Conservation (phyloP, 2,888 invertebrate species). For the Augiades crinisus region DNA sequence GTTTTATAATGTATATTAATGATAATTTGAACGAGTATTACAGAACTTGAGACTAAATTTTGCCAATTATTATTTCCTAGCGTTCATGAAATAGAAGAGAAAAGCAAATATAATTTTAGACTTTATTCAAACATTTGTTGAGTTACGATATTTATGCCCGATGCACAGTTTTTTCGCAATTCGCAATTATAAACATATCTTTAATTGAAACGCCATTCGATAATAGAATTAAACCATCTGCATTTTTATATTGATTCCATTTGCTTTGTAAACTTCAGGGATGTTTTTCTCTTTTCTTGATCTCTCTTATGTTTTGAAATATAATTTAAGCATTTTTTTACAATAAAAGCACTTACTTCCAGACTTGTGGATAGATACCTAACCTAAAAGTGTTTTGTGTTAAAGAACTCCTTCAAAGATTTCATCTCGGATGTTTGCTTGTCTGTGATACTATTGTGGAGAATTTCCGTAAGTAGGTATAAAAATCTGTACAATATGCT, state of each 20-base stretch:
- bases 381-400: too few species aligned
- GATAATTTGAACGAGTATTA: neutral
- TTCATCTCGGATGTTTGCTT: too few species aligned
- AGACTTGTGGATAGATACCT: too few species aligned
- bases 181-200: neutral
- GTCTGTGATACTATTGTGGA: too few species aligned
- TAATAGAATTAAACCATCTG: neutral
- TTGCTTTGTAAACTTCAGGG: neutral
- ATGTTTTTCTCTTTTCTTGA: neutral
- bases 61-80: neutral
- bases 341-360: too few species aligned
- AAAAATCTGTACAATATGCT: too few species aligned
- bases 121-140: neutral
- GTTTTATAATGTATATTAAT: too few species aligned
- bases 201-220: neutral
- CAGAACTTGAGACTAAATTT: neutral
- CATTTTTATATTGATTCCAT: neutral
- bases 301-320: too few species aligned
- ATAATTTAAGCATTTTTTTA: too few species aligned
- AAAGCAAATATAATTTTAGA: neutral
- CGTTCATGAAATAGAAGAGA: neutral
- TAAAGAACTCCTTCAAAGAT: too few species aligned
- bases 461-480: too few species aligned
- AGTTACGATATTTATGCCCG: neutral
- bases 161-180: neutral